A percentile compares a stretch with the other conserved stretches of the same genome.
Conservation (phyloP, 1,140 invertebrate genomes). For the Ceratoteleas bidentatus region DNA sequence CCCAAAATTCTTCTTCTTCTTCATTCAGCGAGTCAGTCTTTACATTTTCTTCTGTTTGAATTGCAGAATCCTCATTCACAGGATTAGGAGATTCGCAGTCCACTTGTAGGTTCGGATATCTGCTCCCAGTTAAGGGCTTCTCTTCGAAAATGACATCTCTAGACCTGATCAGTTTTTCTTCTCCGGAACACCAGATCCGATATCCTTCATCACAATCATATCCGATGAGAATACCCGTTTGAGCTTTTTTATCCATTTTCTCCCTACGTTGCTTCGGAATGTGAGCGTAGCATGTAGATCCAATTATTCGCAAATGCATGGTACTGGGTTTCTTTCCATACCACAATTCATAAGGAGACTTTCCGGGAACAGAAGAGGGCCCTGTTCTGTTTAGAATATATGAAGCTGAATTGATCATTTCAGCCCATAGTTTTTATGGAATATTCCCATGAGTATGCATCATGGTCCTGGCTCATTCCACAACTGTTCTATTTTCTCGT, state of each 20-base stretch:
- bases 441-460: slow-evolving; percentile 31
- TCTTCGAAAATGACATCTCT: no score
- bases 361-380: slow-evolving; percentile 9
- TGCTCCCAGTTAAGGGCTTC: slow-evolving; percentile 42
- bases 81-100: no score
- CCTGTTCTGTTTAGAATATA: slow-evolving; percentile 41
- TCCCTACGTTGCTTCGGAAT: slow-evolving; percentile 29
- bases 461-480: slow-evolving; percentile 58
- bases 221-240: slow-evolving; percentile 38
- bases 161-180: slow-evolving; percentile 14
- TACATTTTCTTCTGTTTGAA: no score
- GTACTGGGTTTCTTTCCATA: slow-evolving; percentile 25
- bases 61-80: no score
- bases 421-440: slow-evolving; percentile 20
- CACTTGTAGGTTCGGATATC: background rate
- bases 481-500: slow-evolving; percentile 65
- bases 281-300: slow-evolving; percentile 40
- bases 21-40: no score
- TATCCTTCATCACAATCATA: slow-evolving; percentile 42
- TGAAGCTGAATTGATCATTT: slow-evolving; percentile 22
- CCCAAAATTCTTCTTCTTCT: no score
- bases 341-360: slow-evolving; percentile 33
- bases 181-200: slow-evolving; percentile 19
- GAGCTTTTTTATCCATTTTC: slow-evolving; percentile 39
- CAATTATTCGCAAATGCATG: slow-evolving; percentile 23